These are phyloP conservation scores for Dicycla oo DNA, from an alignment of 2,888 invertebrate species.

Conservation along the genomic window DNA sequence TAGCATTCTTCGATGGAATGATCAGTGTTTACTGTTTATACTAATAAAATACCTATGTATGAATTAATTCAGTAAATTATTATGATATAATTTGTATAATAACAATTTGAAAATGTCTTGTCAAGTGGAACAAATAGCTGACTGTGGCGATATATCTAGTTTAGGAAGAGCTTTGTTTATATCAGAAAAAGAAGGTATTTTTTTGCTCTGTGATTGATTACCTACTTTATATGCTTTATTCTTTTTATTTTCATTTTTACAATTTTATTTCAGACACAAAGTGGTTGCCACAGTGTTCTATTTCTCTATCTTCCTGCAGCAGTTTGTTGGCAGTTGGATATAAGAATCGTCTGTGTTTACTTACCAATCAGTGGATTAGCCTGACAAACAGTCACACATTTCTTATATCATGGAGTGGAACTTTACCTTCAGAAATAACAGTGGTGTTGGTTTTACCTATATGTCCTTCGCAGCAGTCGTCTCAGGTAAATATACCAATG, in stretches of 20 bases:
- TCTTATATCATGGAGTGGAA: conserved; percentile 87
- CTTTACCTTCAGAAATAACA: conserved; percentile 82
- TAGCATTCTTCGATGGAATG: neutral
- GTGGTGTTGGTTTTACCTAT: conserved; percentile 81
- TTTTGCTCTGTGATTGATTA: neutral
- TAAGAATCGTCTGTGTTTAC: conserved; percentile 82
- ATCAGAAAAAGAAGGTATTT: conserved; percentile 85
- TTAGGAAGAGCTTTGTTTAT: conserved; percentile 91
- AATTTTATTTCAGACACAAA: conserved; percentile 80
- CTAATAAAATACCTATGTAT: neutral
- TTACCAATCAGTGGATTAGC: conserved; percentile 87
- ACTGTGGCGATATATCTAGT: conserved; percentile 91
- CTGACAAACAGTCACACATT: conserved; percentile 84
- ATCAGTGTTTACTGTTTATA: neutral
- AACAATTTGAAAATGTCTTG: conserved; percentile 78
- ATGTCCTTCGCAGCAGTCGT: conserved; percentile 85
- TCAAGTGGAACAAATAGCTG: conserved; percentile 92
- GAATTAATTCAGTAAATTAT: neutral
- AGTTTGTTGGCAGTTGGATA: conserved; percentile 83
- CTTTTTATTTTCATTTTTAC: conserved; percentile 1
- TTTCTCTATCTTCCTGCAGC: conserved; percentile 86
- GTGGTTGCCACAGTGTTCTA: conserved; percentile 85
- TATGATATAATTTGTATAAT: neutral
- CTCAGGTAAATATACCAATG: conserved; percentile 77
- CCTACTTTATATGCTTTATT: neutral